Evolutionary conservation across 1,140 invertebrate species (phyloP), one percentile per base, ranked within the genome.

Genomic region (Drosophila arawakana): DNA sequence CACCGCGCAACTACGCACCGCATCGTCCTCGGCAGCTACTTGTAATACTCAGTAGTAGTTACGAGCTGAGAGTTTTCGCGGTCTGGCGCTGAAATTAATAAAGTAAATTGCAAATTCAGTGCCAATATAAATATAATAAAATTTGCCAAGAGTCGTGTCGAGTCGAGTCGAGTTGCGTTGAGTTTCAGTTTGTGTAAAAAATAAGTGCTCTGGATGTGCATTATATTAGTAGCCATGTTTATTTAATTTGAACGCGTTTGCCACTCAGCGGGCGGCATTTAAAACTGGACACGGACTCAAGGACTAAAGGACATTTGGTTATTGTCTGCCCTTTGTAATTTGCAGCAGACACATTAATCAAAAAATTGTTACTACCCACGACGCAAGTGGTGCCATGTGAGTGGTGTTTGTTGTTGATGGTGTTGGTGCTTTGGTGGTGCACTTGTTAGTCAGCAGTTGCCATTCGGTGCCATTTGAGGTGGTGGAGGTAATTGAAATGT

Each of bases 401-500:
- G 37, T 39, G 7, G 37, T 39, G 37, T 10, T 2, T 9, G 3
- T 10, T 41, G 39, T n/a, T 10, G 10, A n/a, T 10, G 39, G 39
- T 10, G 41, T 4, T 11, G 39, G 4, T 7, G 41, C n/a, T 43
- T 7, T 43, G 43, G 43, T 47, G 44, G 30, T 60, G 57, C 68
- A 72, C 54, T 76, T 76, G 73, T 72, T 72, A 66, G 73, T 67
- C 73, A 76, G 60, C 68, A 61, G 65, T 49, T 69, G 65, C 41
- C 63, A 50, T 37, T 21, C 18, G 13, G 76, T 72, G 81, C 72
- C 73, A 90, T 84, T 80, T 39, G 52, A 84, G 83, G 83, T 78
- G 84, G 76, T 91, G 89, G 71, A 91, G 90, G 90, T 91, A 91
- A 91, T 91, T 91, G 85, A 91, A 91, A 91, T 91, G 90, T 91